Conservation (phyloP, 2,888 invertebrate genomes). For the Drosophila fungiperda region DNA sequence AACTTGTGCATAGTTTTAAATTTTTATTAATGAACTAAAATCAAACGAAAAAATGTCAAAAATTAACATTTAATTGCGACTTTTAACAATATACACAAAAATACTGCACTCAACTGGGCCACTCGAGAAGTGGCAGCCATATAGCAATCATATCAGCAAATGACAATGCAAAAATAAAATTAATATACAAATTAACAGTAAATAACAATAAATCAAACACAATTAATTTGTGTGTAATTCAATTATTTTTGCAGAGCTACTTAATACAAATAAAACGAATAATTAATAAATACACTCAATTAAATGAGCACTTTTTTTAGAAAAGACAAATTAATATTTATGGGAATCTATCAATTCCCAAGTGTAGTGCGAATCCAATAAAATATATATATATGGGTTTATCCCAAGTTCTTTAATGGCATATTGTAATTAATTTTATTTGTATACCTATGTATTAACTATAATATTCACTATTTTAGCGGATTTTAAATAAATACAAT, state of each 20-base stretch:
- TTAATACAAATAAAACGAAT: slow-evolving; percentile 25
- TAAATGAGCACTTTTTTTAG: slow-evolving; percentile 10
- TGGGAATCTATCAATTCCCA: slow-evolving; percentile 5
- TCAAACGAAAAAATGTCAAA: slow-evolving; percentile 29
- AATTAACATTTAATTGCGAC: slow-evolving; percentile 16
- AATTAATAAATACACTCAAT: slow-evolving; percentile 31
- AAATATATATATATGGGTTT: background rate
- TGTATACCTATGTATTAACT: slow-evolving; percentile 19
- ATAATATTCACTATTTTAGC: slow-evolving; percentile 38
- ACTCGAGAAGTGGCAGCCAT: slow-evolving; percentile 32
- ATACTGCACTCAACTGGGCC: slow-evolving; percentile 37
- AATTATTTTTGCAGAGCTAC: slow-evolving; percentile 58
- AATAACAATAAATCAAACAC: slow-evolving; percentile 21
- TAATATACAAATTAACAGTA: slow-evolving; percentile 30
- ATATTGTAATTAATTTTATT: slow-evolving; percentile 31
- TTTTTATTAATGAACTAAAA: slow-evolving; percentile 36
- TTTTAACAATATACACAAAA: slow-evolving; percentile 11
- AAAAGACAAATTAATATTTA: background rate
- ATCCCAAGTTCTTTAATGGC: slow-evolving; percentile 12
- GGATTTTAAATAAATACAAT: slow-evolving; percentile 49
- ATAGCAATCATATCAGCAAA: slow-evolving; percentile 66
- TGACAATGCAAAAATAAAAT: slow-evolving; percentile 61
- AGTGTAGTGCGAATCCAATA: slow-evolving; percentile 6
- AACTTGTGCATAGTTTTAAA: slow-evolving; percentile 21
- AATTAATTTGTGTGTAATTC: slow-evolving; percentile 30